Evolutionary conservation across 2,113 vertebrate species (phyloP).

Genomic region (Thamnophis sirtalis): DNA sequence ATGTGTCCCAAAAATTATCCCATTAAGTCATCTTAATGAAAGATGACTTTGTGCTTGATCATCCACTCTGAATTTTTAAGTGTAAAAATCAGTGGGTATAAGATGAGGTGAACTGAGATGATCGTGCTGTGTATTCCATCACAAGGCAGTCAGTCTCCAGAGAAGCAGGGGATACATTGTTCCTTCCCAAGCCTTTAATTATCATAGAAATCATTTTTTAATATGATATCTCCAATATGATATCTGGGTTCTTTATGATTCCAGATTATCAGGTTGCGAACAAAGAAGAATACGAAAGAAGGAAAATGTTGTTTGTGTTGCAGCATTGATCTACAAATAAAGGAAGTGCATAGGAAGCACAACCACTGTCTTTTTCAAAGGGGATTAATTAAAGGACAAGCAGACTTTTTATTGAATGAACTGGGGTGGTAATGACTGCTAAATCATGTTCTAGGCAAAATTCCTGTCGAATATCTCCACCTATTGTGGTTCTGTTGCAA

Average conservation of each 20-base stretch:
- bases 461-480: background rate
- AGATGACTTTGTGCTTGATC: background rate
- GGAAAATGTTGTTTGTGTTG: background rate
- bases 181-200: background rate
- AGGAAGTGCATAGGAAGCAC: background rate
- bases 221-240: background rate
- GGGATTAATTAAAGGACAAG: background rate
- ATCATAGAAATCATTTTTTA: conserved; percentile 1
- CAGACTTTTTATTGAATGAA: background rate
- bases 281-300: background rate
- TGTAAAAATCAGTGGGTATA: background rate
- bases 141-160: background rate
- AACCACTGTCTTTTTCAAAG: background rate
- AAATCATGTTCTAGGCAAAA: background rate
- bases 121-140: background rate
- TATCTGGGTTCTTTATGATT: conserved; percentile 16
- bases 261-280: background rate
- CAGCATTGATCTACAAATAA: background rate
- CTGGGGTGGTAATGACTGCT: background rate
- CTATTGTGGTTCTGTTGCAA: too few species aligned
- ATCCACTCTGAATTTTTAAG: background rate
- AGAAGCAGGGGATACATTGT: background rate
- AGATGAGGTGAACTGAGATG: background rate
- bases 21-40: background rate
- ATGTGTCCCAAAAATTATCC: background rate